Evolutionary conservation across 2,888 invertebrate species (phyloP), one percentile per base, ranked within the genome.

Genomic region (Agrochola litura): DNA sequence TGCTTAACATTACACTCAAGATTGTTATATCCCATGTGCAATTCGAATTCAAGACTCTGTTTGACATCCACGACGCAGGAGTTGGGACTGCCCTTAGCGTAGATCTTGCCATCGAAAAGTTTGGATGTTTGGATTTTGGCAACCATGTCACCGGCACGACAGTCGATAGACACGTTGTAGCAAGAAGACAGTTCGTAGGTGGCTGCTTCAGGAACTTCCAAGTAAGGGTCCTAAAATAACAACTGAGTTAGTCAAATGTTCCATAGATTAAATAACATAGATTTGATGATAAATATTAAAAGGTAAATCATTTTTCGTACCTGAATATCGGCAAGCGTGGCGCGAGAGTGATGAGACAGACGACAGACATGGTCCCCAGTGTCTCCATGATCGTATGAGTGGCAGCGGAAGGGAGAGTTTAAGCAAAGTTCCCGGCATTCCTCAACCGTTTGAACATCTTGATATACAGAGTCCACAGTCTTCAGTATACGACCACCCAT

Each of bases 111-210:
- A 93, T 98, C 98, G 97, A 99, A 99, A 79, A 99, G 96, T 95
- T 98, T 99, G 86, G 98, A 99, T 76, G 99, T 99, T 95, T 98
- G 98, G 92, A 99, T 99, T 87, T 98, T 98, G 58, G 99, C 99
- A 79, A 99, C 98, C 99, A 99, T 99, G 94, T 99, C 99, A 73
- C 99, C 98, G 49, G 98, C 98, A 76, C 99, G 98, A 92, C 99
- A 99, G 94, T 99, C 99, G 92, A 99, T 99, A 89, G 98, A 98
- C 68, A 99, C 99, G 95, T 99, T 99, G 97, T 99, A 99, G 94
- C 99, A 99, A 43, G 99, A 99, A 88, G 98, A 98, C 86, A 99
- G 96, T 96, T 99, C 99, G 96, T 98, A 99, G 22, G 99, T 99
- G 54, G 99, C 98, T 19, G 99, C 99, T 96, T 99, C 99, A 46